Evolutionary conservation across 2,113 vertebrate genomes (phyloP), one percentile per base, ranked within the genome.

Genomic region (Camelus bactrianus): DNA sequence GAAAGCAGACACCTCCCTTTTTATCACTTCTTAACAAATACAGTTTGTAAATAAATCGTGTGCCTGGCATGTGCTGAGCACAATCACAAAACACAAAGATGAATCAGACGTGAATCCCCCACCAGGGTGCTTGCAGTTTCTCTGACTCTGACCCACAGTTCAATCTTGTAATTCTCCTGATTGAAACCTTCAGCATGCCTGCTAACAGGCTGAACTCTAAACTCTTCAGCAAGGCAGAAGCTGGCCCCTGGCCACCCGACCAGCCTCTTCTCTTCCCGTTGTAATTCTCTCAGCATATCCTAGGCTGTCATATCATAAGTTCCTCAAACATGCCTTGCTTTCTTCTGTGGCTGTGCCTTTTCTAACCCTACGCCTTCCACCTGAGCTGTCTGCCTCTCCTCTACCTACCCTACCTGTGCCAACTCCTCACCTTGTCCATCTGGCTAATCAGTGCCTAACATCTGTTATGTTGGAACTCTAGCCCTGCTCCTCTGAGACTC

Each of bases 21-120:
- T 6, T 96, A 81, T 65, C 22, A 73, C 11, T 69, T 89, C n/a
- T 76, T 94, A 82, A 86, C 11, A 91, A 95, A 77, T 79, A 58
- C 20, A 64, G 19, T 86, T 64, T 76, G 9, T 75, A 48, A 70
- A 24, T 52, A 82, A 91, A 38, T 30, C 42, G 32, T 22, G 15
- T 94, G 65, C 19, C 73, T 87, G 64, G 58, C 48, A 56, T 84
- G 19, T 77, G 22, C 30, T 82, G 8, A 80, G 3, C 6, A 77
- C 30, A 60, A 84, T 46, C 3, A 38, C 42, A 38, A 95, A 84
- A 90, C 64, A 38, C 3, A 58, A n/a, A 79, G 46, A 54, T 54
- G 8, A 84, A 28, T 69, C 32, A 65, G 62, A 92, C 3, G 20
- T 22, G 26, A 38, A 73, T 62, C 38, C 32, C 13, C n/a, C 3